Evolutionary conservation across 2,888 invertebrate species (phyloP).

Genomic region (Amphimallon solstitiale): DNA sequence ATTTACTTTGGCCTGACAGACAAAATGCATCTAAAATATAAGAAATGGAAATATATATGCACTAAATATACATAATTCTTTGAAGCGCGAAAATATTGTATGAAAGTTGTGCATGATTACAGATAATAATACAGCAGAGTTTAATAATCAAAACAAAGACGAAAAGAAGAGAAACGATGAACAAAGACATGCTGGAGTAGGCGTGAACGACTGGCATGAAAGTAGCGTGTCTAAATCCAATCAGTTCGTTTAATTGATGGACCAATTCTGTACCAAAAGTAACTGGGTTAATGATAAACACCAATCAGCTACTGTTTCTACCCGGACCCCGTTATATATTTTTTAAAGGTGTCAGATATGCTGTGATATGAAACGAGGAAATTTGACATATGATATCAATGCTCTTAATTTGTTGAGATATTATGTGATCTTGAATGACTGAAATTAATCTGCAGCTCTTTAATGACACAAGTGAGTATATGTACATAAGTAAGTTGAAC

Average conservation of each 20-base stretch:
- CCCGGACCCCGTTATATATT: slow-evolving; percentile 6
- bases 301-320: slow-evolving; percentile 34
- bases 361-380: background rate
- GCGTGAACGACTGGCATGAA: slow-evolving; percentile 9
- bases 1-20: no score
- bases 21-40: no score
- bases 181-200: slow-evolving; percentile 10
- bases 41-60: background rate
- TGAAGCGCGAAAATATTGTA: slow-evolving; percentile 40
- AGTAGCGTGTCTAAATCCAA: slow-evolving; percentile 30
- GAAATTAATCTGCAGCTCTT: no score
- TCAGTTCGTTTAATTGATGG: slow-evolving; percentile 16
- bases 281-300: slow-evolving; percentile 22
- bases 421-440: no score
- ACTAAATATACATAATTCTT: slow-evolving; percentile 10
- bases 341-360: background rate
- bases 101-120: background rate
- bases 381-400: background rate
- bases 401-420: no score
- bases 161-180: background rate
- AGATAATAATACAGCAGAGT: background rate
- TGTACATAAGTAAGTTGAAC: no score
- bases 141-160: background rate
- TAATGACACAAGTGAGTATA: no score
- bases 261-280: slow-evolving; percentile 13